Percentiles rank a stretch among this genome's conserved stretches.
These are phyloP conservation scores for Phenganax subtilis DNA, from an alignment of 92 coral and sea anemone species.

Conservation along the genomic window DNA sequence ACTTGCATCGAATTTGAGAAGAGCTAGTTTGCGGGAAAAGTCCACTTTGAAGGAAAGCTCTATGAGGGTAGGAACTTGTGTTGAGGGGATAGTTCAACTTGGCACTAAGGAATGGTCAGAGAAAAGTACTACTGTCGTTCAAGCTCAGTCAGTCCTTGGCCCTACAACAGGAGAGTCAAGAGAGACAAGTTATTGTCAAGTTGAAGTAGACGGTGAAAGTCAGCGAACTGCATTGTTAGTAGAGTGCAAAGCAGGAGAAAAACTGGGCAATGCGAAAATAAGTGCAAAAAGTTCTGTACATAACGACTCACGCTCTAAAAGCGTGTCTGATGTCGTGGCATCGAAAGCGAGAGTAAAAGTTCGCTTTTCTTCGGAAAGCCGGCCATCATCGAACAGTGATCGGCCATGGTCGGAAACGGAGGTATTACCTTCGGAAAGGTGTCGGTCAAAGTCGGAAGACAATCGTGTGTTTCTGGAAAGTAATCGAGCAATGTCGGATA, in stretches of 20 bases:
- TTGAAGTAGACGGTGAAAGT: not conserved
- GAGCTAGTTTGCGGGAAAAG: not conserved
- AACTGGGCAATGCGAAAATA: not conserved
- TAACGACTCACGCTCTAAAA: not conserved
- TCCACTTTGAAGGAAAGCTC: not conserved
- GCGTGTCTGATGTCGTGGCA: not conserved
- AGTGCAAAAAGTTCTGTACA: not conserved
- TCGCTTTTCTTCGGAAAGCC: conserved; percentile 9
- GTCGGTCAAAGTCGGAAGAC: no score
- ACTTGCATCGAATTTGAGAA: not conserved
- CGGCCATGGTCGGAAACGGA: no score
- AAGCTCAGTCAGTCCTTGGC: no score
- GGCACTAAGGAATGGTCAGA: not conserved
- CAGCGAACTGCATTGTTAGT: not conserved
- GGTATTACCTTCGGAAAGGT: no score
- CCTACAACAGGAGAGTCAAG: not conserved
- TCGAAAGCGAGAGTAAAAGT: conserved; percentile 10
- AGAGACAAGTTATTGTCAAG: not conserved
- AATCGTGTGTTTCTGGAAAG: not conserved
- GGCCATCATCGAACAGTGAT: not conserved
- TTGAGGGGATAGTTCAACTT: not conserved
- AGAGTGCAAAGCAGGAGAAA: not conserved
- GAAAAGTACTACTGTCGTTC: not conserved
- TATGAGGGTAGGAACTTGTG: not conserved
- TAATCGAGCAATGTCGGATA: not conserved